phyloP scores from a whole-genome alignment of 2,113 vertebrate genomes.

The Scomber scombrus region DNA sequence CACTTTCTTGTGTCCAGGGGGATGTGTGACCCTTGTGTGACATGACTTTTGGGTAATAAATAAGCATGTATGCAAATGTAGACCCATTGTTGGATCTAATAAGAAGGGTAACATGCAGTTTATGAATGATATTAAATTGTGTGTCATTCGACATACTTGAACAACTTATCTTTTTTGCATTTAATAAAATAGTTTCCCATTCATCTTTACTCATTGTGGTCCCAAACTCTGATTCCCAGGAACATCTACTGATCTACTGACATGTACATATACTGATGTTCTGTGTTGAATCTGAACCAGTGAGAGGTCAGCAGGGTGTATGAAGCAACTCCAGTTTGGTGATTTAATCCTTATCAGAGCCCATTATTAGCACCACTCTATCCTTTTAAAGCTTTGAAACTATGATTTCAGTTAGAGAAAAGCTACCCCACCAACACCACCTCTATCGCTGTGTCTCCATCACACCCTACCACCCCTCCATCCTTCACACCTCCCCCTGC shows the following conservation, averaged over 20 bases:
- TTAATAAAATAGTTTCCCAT: too few relatives aligned
- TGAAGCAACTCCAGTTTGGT: conserved; percentile 15
- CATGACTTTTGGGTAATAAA: too few relatives aligned
- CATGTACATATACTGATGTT: conserved; percentile 13
- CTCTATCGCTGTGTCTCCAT: conserved; percentile 16
- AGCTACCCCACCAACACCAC: background rate
- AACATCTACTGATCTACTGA: background rate
- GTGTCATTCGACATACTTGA: too few relatives aligned
- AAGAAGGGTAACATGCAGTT: too few relatives aligned
- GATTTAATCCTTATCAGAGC: conserved; percentile 25
- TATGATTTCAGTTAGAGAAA: conserved; percentile 21
- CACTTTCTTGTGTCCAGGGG: too few relatives aligned
- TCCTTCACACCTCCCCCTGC: conserved; percentile 50
- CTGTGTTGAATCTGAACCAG: conserved; percentile 25
- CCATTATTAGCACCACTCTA: background rate
- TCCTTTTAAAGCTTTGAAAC: conserved; percentile 30
- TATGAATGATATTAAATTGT: too few relatives aligned
- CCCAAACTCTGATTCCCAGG: too few relatives aligned
- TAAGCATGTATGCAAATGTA: too few relatives aligned
- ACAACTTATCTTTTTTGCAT: too few relatives aligned
- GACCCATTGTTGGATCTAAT: too few relatives aligned
- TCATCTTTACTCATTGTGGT: too few relatives aligned
- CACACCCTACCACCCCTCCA: conserved; percentile 14
- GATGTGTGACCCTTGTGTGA: too few relatives aligned
- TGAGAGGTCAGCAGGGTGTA: conserved; percentile 21